Base-by-base conservation (phyloP, 2,797 vertebrate genomes). In the Sarcophilus harrisii region DNA sequence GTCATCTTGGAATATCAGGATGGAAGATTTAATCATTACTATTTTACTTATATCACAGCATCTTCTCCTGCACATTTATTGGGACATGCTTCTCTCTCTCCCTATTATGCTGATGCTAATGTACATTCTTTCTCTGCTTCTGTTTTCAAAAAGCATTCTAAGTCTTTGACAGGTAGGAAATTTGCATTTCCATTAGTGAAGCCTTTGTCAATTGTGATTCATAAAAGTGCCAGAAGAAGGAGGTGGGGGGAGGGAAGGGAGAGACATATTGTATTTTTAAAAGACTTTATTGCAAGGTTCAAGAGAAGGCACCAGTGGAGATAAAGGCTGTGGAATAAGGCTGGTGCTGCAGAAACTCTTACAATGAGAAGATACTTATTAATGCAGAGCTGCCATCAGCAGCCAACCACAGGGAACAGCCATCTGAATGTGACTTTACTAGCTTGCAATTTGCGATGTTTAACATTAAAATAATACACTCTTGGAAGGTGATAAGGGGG, bases 131-230 rank as follows among this genome's bases (percentile, higher is more conserved):
- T 87, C 94, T 91, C 92, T 8, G 1, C 97, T 97, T 94, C 94
- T 97, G 96, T 96, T 96, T 90, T 94, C 95, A 94, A 93, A 94
- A 98, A 95, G 95, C 94, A 81, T 90, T 97, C 95, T 95, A 92
- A 96, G 95, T 95, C 95, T 97, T 4, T 98, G 98, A 98, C 98
- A 98, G 97, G 96, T 98, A 98, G 97, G 95, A 98, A 98, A 98
- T 98, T 98, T 98, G 98, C 98, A 98, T 98, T 98, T 98, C 98
- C 97, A 98, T 98, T 98, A 98, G 97, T 0, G 1, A 96, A 97
- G 95, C 90, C 94, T 98, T 98, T 98, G 98, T 98, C 96, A 98
- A 96, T 97, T 95, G 30, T 97, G 97, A 98, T 96, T 98, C 96
- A 95, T 96, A 93, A 97, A 97, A 97, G 97, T 97, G 97, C 95